These are phyloP conservation scores for Baronia brevicornis DNA, from an alignment of 2,888 invertebrate species.

Conservation along the genomic window DNA sequence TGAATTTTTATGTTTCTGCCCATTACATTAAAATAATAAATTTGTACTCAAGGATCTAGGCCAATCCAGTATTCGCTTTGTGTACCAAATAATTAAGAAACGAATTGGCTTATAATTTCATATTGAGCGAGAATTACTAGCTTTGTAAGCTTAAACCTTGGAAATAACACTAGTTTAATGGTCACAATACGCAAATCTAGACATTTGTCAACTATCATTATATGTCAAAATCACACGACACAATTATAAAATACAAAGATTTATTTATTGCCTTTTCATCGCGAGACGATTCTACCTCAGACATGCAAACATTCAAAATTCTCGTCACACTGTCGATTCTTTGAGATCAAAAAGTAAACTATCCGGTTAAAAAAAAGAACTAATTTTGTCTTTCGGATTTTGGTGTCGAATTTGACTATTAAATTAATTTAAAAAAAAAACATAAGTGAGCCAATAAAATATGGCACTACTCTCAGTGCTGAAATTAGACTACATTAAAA, in stretches of 20 bases:
- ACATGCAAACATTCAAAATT: conserved; percentile 9
- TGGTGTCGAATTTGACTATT: conserved; percentile 71
- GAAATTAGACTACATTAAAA: conserved; percentile 55
- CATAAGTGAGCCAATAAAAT: conserved; percentile 65
- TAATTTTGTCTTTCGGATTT: conserved; percentile 58
- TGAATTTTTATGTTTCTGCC: conserved; percentile 16
- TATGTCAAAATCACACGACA: conserved; percentile 7
- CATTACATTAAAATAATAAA: conserved; percentile 32
- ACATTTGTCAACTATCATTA: background rate
- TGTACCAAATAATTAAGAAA: conserved; percentile 11
- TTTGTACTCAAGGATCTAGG: conserved; percentile 59
- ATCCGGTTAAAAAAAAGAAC: conserved; percentile 46
- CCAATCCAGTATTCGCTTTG: conserved; percentile 32
- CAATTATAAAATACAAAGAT: background rate
- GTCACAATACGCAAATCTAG: conserved; percentile 2
- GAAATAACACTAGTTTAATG: background rate
- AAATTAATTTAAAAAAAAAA: conserved; percentile 52
- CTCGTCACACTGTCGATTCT: conserved; percentile 41
- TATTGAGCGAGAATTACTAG: conserved; percentile 36
- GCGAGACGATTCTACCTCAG: conserved; percentile 6
- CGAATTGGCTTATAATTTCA: conserved; percentile 9
- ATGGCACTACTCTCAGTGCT: conserved; percentile 73
- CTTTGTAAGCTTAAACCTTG: conserved; percentile 16
- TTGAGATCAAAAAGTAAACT: conserved; percentile 67
- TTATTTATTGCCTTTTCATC: conserved; percentile 6